Base-by-base conservation (phyloP, 2,888 invertebrate species). In the Acrobasis consociella region DNA sequence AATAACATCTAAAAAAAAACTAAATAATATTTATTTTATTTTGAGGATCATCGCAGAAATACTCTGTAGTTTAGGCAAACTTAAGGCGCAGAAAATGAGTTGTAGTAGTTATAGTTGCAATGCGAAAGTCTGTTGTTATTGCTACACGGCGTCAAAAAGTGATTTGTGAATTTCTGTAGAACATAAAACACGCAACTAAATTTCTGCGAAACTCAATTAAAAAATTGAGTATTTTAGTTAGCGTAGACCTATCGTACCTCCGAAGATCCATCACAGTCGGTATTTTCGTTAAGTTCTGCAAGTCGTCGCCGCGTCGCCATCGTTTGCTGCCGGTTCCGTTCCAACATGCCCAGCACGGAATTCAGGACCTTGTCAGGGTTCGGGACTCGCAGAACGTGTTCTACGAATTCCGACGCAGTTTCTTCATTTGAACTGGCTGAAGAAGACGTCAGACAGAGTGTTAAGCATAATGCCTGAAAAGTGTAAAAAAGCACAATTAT, bases 291-390 rank as follows among this genome's bases (percentile, higher is more conserved):
- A 0, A 82, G 80, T 1, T 80, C 77, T 1, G 66, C 51, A 3
- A 70, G 63, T 2, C 74, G 72, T 39, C 79, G 78, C 11, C 73
- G 72, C 5, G 72, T 69, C 17, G 66, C 53, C 37, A 78, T 58
- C 1, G 63, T 77, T 17, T 77, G 75, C 46, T 83, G 82, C 7
- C 81, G 72, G 63, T 79, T 85, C 52, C 78, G 76, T 65, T 91
- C 83, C 49, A 91, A 70, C 22, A 82, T 75, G 0, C 83, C 85
- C 0, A 90, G 76, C 0, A 90, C 90, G 0, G 89, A 82, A 69
- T 89, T 90, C 5, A 90, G 75, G 2, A 89, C 82, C 64, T 81
- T 85, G n/a, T 90, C 84, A 0, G 88, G 77, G 61, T 88, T 83
- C 0, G 89, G 87, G 16, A 89, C 82, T 39, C 83, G 73, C 5